These are phyloP conservation scores for Ameiurus melas DNA, from an alignment of 2,113 vertebrate species.

Conservation along the genomic window DNA sequence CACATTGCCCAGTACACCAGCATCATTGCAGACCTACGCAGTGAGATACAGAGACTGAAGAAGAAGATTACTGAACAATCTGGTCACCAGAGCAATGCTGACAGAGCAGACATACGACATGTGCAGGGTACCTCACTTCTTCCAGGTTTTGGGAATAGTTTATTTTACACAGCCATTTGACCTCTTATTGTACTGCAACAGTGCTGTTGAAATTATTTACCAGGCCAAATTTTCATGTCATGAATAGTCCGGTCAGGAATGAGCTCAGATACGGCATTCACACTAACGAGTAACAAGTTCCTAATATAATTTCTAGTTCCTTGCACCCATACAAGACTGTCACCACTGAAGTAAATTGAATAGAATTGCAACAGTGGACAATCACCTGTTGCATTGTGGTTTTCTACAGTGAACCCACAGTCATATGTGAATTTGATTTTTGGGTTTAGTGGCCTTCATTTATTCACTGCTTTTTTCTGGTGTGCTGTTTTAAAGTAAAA, in stretches of 20 bases:
- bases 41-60: conserved; percentile 83
- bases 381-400: not conserved
- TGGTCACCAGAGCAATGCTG: conserved; percentile 62
- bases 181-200: not conserved
- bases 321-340: not conserved
- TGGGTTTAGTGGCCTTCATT: not conserved
- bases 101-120: conserved; percentile 73
- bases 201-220: not conserved
- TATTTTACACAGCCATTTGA: not conserved
- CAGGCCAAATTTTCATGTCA: not conserved
- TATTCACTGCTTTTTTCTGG: too few relatives aligned
- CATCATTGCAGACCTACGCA: conserved; percentile 84
- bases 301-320: not conserved
- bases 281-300: not conserved
- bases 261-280: not conserved
- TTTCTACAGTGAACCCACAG: not conserved
- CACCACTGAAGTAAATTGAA: not conserved
- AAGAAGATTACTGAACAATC: conserved; percentile 79
- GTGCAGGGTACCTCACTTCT: conserved; percentile 74
- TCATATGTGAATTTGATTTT: not conserved
- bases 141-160: not conserved
- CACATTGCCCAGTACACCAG: conserved; percentile 88
- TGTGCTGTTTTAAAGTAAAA: not conserved
- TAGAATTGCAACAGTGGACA: not conserved
- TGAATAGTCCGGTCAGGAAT: not conserved